These are phyloP conservation scores for Oncopodura yosiiana DNA, from an alignment of 1,140 invertebrate species.

Conservation along the genomic window DNA sequence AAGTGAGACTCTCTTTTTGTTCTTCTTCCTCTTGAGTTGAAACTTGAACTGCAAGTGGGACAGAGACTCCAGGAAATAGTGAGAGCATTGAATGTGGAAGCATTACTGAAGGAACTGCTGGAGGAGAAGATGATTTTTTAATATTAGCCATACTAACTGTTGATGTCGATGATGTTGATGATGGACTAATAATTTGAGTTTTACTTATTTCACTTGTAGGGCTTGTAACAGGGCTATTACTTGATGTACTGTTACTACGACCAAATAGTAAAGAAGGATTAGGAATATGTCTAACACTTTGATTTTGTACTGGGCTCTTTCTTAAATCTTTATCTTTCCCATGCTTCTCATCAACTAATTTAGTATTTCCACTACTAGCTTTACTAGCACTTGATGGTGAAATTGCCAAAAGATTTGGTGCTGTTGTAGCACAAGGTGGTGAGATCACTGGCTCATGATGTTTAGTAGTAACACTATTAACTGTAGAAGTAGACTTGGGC, in stretches of 20 bases:
- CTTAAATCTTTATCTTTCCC: too few relatives aligned
- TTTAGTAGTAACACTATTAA: conserved; percentile 6
- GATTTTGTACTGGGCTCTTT: conserved; percentile 38
- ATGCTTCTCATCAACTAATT: too few relatives aligned
- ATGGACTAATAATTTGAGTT: background rate
- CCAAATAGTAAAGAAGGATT: conserved; percentile 39
- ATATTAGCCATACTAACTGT: too few relatives aligned
- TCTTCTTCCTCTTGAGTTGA: background rate
- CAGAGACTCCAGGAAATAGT: conserved; percentile 22
- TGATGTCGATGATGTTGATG: too few relatives aligned
- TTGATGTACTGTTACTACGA: conserved; percentile 25
- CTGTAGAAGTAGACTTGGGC: background rate
- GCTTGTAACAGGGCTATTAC: background rate
- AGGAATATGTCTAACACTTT: conserved; percentile 40
- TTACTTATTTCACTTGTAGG: conserved; percentile 1
- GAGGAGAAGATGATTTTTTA: background rate
- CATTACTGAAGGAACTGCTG: background rate
- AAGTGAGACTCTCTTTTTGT: background rate
- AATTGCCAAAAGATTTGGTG: too few relatives aligned
- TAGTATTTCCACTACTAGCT: too few relatives aligned
- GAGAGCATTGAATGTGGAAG: conserved; percentile 9
- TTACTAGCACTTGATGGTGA: too few relatives aligned
- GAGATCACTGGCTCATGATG: too few relatives aligned
- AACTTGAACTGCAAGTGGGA: conserved; percentile 16
- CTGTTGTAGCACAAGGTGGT: too few relatives aligned